Percentiles rank a stretch among this genome's conserved stretches.
Evolutionary conservation across 2,797 vertebrate genomes (phyloP).

Genomic region (Eurystomus glaucurus): DNA sequence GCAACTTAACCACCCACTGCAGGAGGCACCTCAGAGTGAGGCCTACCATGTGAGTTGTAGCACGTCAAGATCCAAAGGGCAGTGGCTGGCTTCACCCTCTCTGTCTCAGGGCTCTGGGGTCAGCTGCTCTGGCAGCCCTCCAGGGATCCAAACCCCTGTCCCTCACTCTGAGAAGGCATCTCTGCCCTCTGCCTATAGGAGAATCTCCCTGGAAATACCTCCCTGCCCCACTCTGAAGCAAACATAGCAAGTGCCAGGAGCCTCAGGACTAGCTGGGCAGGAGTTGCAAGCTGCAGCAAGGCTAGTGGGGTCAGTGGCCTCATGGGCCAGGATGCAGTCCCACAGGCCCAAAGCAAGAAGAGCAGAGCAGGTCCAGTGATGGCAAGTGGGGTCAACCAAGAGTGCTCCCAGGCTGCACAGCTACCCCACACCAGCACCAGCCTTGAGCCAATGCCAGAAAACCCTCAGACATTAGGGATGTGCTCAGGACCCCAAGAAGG

Average conservation of each 20-base stretch:
- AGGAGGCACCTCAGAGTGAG: neutral
- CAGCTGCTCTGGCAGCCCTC: neutral
- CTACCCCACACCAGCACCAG: neutral
- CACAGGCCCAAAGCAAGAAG: neutral
- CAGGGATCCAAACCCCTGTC: neutral
- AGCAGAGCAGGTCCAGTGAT: neutral
- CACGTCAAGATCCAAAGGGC: neutral
- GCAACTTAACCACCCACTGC: neutral
- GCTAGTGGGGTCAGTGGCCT: neutral
- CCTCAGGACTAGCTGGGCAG: no score
- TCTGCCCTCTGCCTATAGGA: neutral
- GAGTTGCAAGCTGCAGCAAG: accelerated
- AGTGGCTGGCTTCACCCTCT: neutral
- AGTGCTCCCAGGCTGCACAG: neutral
- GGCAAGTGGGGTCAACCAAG: neutral
- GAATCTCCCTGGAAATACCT: neutral
- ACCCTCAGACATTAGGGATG: accelerated
- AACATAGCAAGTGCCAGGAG: neutral
- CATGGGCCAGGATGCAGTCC: no score
- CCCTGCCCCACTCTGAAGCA: neutral
- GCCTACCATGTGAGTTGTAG: accelerated
- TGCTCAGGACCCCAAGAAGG: accelerated
- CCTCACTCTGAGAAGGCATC: neutral
- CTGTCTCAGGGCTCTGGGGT: neutral
- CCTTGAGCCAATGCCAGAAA: neutral